Percentiles rank a stretch among this genome's conserved stretches.
phyloP scores from a whole-genome alignment of 2,888 invertebrate species.

The Brachynemurus nebulosus region DNA sequence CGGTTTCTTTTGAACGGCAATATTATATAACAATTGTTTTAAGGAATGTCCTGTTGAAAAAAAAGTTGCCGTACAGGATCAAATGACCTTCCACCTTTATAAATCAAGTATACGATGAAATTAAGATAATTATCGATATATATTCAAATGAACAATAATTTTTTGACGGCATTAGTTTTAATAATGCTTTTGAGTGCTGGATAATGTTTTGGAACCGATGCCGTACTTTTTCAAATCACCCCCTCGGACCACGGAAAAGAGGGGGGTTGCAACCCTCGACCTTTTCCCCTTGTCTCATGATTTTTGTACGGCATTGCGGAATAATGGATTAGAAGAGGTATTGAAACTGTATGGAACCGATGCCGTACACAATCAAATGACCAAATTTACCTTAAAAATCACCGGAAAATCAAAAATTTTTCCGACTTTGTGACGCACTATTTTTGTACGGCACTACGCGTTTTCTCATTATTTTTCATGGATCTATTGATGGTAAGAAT shows the following conservation, averaged over 20 bases:
- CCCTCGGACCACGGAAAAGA: neutral
- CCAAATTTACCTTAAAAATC: too few relatives aligned
- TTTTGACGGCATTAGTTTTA: constrained; percentile 14
- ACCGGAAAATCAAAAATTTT: too few relatives aligned
- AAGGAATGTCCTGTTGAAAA: constrained; percentile 14
- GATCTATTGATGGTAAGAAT: too few relatives aligned
- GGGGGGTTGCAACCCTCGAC: constrained; percentile 3
- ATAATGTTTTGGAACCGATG: constrained; percentile 14
- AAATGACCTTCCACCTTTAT: constrained; percentile 3
- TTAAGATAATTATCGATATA: constrained; percentile 15
- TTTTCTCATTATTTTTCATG: too few relatives aligned
- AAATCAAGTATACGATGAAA: constrained; percentile 12
- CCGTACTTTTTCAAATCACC: constrained; percentile 4
- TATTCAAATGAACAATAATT: constrained; percentile 14
- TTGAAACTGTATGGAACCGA: too few relatives aligned
- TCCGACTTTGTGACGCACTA: too few relatives aligned
- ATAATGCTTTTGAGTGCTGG: constrained; percentile 11
- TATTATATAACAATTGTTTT: constrained; percentile 11
- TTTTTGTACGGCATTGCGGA: too few relatives aligned
- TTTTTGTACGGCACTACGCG: too few relatives aligned
- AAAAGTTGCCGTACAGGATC: constrained; percentile 2
- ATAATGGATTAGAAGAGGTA: too few relatives aligned
- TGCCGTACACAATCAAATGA: too few relatives aligned
- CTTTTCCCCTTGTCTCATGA: too few relatives aligned
- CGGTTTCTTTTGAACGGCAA: constrained; percentile 16